Evolutionary conservation across 1,140 invertebrate species (phyloP), one percentile per base, ranked within the genome.

Genomic region (Yoshiicerus persimilis): DNA sequence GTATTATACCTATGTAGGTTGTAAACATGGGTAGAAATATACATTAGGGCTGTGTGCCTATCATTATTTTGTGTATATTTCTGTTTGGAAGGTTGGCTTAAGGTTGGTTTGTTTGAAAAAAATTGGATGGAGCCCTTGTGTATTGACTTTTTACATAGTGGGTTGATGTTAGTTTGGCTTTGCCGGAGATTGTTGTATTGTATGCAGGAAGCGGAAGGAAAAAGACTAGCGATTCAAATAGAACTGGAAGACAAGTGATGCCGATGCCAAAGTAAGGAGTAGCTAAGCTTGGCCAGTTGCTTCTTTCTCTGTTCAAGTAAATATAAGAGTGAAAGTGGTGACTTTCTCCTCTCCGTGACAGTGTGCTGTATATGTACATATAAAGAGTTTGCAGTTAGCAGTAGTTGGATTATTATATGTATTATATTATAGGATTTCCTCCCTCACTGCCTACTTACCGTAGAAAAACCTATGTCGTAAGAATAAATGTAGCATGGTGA

Each of bases 401-500:
- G 47, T 5, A 0, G 47, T 56, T 56, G 47, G 16, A 56, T 56
- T 56, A 56, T 56, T 56, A 56, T 56, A 56, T 16, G 20, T 56
- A n/a, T 56, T 56, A n/a, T 56, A 56, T 56, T 56, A 56, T 56
- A 56, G 47, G 47, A 56, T 56, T 56, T 56, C 47, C 47, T 56
- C 47, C 47, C 16, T n/a, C 47, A 56, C 47, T 56, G 47, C 47
- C 47, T 56, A 56, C 47, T 56, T 56, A 56, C 47, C 47, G 25
- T 27, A 70, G 66, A 70, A 30, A 70, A 70, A 70, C 30, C 66
- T 70, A 70, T 70, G 66, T 86, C 39, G 56, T 86, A 86, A 86
- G 84, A 86, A 86, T 86, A 38, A 86, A 86, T 86, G 84, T 86
- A 86, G 38, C 84, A 56, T 86, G 41, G 84, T 25, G 66, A 30